phyloP scores from a whole-genome alignment of 2,113 vertebrate species.

The Jaculus jaculus region DNA sequence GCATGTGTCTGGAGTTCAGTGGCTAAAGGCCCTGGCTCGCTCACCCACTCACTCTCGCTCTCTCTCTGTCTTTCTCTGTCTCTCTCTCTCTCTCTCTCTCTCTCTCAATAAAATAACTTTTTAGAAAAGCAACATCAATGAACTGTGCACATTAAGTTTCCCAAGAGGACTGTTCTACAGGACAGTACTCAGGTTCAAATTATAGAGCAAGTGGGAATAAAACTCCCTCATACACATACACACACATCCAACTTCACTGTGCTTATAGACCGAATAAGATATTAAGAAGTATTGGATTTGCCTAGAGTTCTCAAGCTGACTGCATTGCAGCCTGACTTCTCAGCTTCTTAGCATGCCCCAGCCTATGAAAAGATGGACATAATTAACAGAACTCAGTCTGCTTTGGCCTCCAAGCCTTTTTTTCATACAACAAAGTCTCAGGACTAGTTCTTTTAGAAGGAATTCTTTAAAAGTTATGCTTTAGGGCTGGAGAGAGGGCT shows the following conservation, averaged over 20 bases:
- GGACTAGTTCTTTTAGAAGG: neutral
- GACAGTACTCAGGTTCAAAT: neutral
- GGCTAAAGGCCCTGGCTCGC: no score
- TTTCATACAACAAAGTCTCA: neutral
- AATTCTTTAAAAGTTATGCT: neutral
- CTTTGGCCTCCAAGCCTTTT: neutral
- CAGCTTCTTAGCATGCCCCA: neutral
- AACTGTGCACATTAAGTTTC: conserved; percentile 21
- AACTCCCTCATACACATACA: neutral
- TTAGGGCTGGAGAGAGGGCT: no score
- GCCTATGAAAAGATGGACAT: neutral
- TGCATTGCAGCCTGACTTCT: neutral
- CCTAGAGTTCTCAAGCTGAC: neutral
- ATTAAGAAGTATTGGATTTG: neutral
- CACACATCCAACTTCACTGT: neutral
- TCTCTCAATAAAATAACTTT: neutral
- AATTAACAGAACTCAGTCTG: neutral
- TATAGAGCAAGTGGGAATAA: neutral
- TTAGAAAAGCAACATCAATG: neutral
- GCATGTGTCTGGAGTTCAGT: no score
- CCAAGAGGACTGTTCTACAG: neutral
- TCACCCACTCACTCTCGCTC: no score
- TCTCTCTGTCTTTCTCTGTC: no score
- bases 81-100: no score
- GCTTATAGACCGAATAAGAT: neutral